Percentiles rank a stretch among this genome's conserved stretches.
Conservation (phyloP, 2,113 vertebrate species). For the Spea bombifrons region DNA sequence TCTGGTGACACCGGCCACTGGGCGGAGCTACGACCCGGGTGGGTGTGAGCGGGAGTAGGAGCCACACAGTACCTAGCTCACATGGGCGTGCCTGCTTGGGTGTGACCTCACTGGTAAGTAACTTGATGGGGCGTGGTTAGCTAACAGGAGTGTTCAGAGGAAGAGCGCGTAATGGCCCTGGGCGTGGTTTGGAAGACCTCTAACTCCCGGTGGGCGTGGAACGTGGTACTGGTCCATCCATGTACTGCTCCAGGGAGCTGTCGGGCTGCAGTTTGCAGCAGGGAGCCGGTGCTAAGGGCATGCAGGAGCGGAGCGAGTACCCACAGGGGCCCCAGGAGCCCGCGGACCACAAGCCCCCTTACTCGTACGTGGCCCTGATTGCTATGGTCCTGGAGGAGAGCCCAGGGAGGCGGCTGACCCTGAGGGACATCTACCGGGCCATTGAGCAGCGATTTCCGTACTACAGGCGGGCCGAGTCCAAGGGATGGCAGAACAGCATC, state of each 20-base stretch:
- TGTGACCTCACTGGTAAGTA: not conserved
- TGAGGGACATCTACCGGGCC: conserved; percentile 74
- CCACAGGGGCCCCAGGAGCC: not conserved
- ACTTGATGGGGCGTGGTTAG: not conserved
- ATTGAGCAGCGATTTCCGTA: conserved; percentile 73
- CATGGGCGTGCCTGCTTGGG: not conserved
- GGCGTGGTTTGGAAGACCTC: not conserved
- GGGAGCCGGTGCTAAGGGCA: not conserved
- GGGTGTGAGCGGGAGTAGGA: no score
- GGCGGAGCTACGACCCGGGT: no score
- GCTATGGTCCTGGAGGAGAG: conserved; percentile 77
- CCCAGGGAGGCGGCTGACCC: conserved; percentile 63
- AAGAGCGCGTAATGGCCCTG: not conserved
- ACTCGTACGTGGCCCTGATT: conserved; percentile 78
- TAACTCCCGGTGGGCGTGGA: not conserved
- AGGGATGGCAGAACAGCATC: conserved; percentile 78
- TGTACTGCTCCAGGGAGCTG: not conserved
- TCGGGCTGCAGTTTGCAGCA: not conserved
- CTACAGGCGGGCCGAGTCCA: conserved; percentile 64
- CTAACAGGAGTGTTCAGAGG: not conserved
- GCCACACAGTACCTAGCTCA: no score
- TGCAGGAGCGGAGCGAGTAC: not conserved
- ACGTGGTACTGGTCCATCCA: not conserved
- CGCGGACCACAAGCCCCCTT: conserved; percentile 66
- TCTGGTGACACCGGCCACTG: not conserved